Evolutionary conservation across 23 tunicate species (phyloP).

Genomic region (Pegea sp.): DNA sequence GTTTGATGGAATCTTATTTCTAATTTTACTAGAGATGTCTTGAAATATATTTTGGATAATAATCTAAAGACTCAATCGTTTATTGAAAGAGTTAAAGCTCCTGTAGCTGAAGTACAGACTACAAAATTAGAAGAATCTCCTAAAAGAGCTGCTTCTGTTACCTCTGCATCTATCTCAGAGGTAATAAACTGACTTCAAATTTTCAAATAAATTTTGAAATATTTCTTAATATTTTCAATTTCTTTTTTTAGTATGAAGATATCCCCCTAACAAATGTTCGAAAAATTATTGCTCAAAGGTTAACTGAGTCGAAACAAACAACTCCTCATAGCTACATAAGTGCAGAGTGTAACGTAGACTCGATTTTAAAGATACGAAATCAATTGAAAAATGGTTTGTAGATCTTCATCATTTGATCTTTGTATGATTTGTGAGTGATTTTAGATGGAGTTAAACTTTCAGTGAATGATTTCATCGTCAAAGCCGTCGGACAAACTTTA

Average conservation of each 20-base stretch:
- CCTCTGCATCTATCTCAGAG: background rate
- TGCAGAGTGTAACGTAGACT: conserved; percentile 19
- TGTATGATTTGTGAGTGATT: background rate
- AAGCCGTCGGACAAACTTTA: conserved; percentile 46
- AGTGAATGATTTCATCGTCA: conserved; percentile 64
- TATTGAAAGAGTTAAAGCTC: background rate
- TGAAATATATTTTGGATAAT: conserved; percentile 11
- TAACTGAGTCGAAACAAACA: conserved; percentile 53
- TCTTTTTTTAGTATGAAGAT: conserved; percentile 25
- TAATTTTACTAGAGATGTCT: conserved; percentile 20
- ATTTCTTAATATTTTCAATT: no score
- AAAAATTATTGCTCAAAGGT: conserved; percentile 46
- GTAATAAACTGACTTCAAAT: no score
- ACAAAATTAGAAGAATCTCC: background rate
- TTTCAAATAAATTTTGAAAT: no score
- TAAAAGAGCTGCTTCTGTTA: background rate
- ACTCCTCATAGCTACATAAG: conserved; percentile 56
- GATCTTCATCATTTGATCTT: background rate
- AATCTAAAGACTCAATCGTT: conserved; percentile 3
- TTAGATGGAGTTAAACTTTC: conserved; percentile 45
- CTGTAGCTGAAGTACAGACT: conserved; percentile 4
- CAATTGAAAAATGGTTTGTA: conserved; percentile 12
- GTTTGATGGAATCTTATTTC: no score
- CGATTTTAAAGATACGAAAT: conserved; percentile 20
- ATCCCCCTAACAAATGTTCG: conserved; percentile 33